Evolutionary conservation across 2,113 vertebrate genomes (phyloP), one percentile per base, ranked within the genome.

Genomic region (Lasiurus cinereus): DNA sequence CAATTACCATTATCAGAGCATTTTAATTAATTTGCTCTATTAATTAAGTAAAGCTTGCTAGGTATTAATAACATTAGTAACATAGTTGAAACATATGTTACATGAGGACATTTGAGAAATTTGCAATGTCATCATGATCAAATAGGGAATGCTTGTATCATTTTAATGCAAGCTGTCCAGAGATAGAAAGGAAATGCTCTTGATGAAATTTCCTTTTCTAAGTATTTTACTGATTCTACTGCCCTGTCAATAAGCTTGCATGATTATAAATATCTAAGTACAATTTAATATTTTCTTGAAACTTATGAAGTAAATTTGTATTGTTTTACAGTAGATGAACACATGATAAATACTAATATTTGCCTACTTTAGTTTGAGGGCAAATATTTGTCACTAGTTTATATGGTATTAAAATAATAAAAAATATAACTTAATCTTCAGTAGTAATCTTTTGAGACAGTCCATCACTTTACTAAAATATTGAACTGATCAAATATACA

Each of bases 31-130:
- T 6, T 6, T 36, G 2, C 2, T 84, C 3, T 21, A 31, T 56
- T n/a, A 95, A 66, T 64, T n/a, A 93, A 77, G 70, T 84, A 13
- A 74, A 62, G 6, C 24, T 62, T 86, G 24, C 36, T 74, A 48
- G 27, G n/a, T 7, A 70, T 84, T 14, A 66, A 6, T 19, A 78
- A 89, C 43, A 39, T 21, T 66, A 50, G 10, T 6, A 46, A 48
- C 31, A 24, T 27, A 80, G 66, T 21, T 59, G 7, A 10, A 50
- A 39, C 54, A 64, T 27, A 52, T 77, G 3, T 52, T 77, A 29
- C 59, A 48, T 54, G 19, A 88, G 6, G 12, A 14, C 2, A 83
- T 50, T 43, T 82, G 29, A 92, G 19, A 84, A 83, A 11, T 27
- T 84, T 22, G 0, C 8, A n/a, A 39, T 39, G 16, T 18, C 27